Evolutionary conservation across 37 sponge, comb jelly and placozoan genomes (phyloP), one percentile per base, ranked within the genome.

Genomic region (Lycopodina hypogea): DNA sequence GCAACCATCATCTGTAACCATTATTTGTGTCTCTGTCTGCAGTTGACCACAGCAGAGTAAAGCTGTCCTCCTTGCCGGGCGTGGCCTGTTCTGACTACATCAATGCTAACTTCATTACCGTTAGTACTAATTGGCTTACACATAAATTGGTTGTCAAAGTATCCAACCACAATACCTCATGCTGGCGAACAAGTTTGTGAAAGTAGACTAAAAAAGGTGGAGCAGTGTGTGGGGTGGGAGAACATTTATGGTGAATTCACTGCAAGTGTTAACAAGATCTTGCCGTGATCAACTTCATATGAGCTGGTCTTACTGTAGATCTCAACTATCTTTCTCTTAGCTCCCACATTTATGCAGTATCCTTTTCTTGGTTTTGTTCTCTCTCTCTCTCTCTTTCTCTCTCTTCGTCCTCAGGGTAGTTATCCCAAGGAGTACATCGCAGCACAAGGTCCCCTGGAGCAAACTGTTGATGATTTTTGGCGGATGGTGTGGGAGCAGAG

Each of bases 401-500:
- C 58, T 29, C 29, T 24, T 19, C 29, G 38, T n/a, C 19, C 56
- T n/a, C 28, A 87, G 88, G 91, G 93, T 40, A 87, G 77, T 75
- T 72, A 75, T 30, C 84, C 72, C 42, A 78, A 79, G 82, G 93
- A 93, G 78, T 96, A 90, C 84, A 93, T 96, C 26, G 84, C 92
- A 0, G 76, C 92, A 0, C 92, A 91, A 57, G 92, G 91, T 19
- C 89, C 94, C 9, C 69, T 90, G 41, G 88, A 87, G 34, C 84
- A 87, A 69, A 93, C 94, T 38, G 71, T 82, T 41, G 81, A 32
- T 8, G 92, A 93, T 78, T 96, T 96, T 78, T 96, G 97, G 97
- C n/a, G 92, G 28, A 96, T 96, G 97, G 84, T 96, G 35, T 96
- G 95, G 94, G 97, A 96, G 56, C 82, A 88, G 56, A 64, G 90